phyloP scores from a whole-genome alignment of 2,113 vertebrate genomes.

The Melanostigma gelatinosum region DNA sequence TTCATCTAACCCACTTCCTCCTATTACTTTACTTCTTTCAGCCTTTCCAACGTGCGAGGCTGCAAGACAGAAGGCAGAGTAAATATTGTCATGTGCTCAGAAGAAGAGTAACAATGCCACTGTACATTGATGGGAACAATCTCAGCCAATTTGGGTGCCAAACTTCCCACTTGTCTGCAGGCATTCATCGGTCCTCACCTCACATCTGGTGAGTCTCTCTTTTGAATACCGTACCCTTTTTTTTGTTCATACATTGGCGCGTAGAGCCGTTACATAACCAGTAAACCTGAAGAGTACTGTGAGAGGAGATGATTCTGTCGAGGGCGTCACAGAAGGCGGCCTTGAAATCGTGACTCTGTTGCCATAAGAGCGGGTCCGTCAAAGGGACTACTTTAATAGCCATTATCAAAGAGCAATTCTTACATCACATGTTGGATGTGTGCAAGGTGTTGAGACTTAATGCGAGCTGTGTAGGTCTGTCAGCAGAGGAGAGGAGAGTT shows the following conservation, averaged over 20 bases:
- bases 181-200: constrained; percentile 4
- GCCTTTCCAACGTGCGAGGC: neutral
- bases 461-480: neutral
- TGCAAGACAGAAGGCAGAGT: neutral
- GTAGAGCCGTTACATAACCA: constrained; percentile 22
- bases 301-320: constrained; percentile 27
- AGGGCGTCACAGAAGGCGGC: constrained; percentile 47
- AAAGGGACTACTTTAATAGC: constrained; percentile 11
- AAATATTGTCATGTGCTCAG: constrained; percentile 8
- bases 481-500: constrained; percentile 1
- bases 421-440: constrained; percentile 6
- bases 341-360: constrained; percentile 60
- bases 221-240: neutral
- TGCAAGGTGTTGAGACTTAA: constrained; percentile 11
- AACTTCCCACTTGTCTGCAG: constrained; percentile 3
- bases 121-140: neutral
- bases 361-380: constrained; percentile 13
- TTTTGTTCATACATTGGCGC: neutral
- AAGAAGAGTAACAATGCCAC: neutral
- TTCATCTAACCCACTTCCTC: constrained; percentile 1
- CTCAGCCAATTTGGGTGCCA: neutral
- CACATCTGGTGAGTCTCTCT: constrained; percentile 12
- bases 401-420: constrained; percentile 22
- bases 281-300: constrained; percentile 8
- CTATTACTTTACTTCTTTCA: neutral